Evolutionary conservation across 2,888 invertebrate species (phyloP), one percentile per base, ranked within the genome.

Genomic region (Epinotia brunnichana): DNA sequence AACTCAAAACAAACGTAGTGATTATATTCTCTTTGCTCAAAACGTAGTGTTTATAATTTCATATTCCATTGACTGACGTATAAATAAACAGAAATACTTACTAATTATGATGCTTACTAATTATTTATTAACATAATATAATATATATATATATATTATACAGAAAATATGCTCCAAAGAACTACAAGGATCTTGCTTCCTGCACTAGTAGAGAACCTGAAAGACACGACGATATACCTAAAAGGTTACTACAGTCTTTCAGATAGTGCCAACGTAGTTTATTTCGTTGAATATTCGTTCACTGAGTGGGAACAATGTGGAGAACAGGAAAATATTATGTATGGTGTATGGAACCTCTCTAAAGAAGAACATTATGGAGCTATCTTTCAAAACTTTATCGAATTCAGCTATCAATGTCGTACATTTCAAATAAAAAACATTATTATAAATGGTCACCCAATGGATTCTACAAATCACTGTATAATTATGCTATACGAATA

Each of bases 401-500:
- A 80, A 17, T 39, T 90, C 15, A 76, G 82, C 48, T 74, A 78
- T 63, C 76, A 76, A 59, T 21, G 15, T 41, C 67, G 64, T 74
- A 56, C 24, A 19, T 73, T 80, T 17, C 70, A 77, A 77, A 77
- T 91, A 35, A 82, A 79, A 17, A 79, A 81, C 63, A 76, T 91
- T 66, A 39, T 82, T 61, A 60, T 91, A 64, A 78, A 86, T 77
- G 84, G 85, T 21, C 81, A 75, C 68, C 71, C 77, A 68, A 74
- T 82, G 21, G 77, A 75, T 73, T 71, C 74, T 15, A 78, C 75
- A 64, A 79, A 80, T 62, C 84, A 86, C 70, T 84, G 82, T 70
- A 82, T 91, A 21, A 76, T 90, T 48, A 83, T 91, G 77, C 78
- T 87, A 5, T 93, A 91, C 82, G 88, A 92, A 74, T 85, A 87